A percentile compares a stretch with the other conserved stretches of the same genome.
Evolutionary conservation across 2,113 vertebrate genomes (phyloP).

Genomic region (Ciconia maguari): DNA sequence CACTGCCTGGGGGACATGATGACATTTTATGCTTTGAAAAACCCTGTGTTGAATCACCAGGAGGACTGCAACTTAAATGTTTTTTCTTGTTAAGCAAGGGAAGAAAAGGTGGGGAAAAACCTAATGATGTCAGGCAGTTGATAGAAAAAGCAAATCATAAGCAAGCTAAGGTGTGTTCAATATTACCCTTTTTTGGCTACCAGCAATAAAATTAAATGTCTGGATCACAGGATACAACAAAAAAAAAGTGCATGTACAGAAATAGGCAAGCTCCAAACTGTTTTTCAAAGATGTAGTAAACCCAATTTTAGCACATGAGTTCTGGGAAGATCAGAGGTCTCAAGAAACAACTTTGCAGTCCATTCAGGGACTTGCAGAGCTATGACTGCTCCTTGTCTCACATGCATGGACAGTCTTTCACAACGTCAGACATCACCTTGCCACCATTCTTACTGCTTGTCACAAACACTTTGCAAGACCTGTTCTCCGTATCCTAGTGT

Average conservation of each 20-base stretch:
- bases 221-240: background rate
- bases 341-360: background rate
- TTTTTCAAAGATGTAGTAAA: background rate
- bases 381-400: background rate
- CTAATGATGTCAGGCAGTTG: background rate
- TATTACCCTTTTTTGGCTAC: background rate
- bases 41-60: background rate
- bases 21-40: background rate
- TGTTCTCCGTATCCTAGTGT: background rate
- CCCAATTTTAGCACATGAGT: background rate
- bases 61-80: background rate
- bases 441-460: background rate
- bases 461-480: background rate
- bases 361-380: background rate
- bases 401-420: background rate
- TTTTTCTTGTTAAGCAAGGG: background rate
- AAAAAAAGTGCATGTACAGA: background rate
- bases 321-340: background rate
- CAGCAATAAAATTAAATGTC: background rate
- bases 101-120: background rate
- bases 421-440: background rate
- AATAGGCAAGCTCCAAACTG: background rate
- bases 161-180: background rate
- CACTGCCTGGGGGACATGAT: background rate
- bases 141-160: background rate